These are phyloP conservation scores for Dermolepida albohirtum DNA, from an alignment of 2,888 invertebrate genomes.

Conservation along the genomic window DNA sequence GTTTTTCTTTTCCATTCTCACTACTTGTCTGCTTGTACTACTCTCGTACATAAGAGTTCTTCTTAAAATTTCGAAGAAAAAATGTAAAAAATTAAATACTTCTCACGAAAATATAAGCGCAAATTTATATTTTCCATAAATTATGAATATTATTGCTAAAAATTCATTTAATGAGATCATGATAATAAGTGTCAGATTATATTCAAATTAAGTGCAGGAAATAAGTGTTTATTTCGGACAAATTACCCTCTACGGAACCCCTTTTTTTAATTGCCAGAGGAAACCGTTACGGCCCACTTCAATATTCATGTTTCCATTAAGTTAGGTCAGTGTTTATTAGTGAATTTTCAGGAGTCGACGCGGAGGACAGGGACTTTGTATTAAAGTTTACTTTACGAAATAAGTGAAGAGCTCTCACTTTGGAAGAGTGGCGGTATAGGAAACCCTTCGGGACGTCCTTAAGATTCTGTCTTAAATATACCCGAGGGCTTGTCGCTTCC, in stretches of 20 bases:
- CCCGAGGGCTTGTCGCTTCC: conserved; percentile 24
- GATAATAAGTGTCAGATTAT: too few species aligned
- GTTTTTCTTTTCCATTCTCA: too few species aligned
- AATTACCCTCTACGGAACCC: conserved; percentile 7
- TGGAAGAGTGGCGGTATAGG: conserved; percentile 18
- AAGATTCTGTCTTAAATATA: conserved; percentile 34
- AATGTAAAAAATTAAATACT: too few species aligned
- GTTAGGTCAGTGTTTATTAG: conserved; percentile 34
- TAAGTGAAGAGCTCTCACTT: conserved; percentile 23
- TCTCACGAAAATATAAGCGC: too few species aligned
- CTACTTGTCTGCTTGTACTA: too few species aligned
- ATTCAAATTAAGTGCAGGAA: not conserved
- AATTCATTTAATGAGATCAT: too few species aligned
- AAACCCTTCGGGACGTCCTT: conserved; percentile 20
- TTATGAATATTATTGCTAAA: too few species aligned
- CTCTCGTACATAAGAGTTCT: too few species aligned
- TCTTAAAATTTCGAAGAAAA: too few species aligned
- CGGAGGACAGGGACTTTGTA: conserved; percentile 8
- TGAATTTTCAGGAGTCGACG: conserved; percentile 25
- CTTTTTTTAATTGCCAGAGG: conserved; percentile 17
- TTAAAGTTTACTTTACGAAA: conserved; percentile 29
- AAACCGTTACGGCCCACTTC: conserved; percentile 20
- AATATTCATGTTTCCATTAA: conserved; percentile 35
- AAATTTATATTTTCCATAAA: too few species aligned
- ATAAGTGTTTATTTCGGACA: conserved; percentile 13